Base-by-base conservation (phyloP, 2,888 invertebrate genomes). In the Achlya flavicornis region DNA sequence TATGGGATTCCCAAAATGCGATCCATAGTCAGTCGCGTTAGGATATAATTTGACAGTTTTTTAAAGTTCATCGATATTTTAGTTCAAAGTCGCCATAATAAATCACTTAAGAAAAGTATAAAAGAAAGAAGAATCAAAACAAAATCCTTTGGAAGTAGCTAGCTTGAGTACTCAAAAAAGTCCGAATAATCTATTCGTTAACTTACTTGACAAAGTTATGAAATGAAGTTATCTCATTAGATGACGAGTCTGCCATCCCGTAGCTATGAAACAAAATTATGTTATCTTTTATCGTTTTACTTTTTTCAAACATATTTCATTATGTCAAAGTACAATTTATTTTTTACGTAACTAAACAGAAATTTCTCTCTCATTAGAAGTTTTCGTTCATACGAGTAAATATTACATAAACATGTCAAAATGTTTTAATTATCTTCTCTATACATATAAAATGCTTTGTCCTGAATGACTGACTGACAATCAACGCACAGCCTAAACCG, bases 151-250 rank as follows among this genome's bases (percentile, higher is more conserved):
- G 19, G 11, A 70, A 69, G 68, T 66, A 69, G 10, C 41, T 41
- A 12, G 41, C 41, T 12, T 41, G 12, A 12, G 3, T 41, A 41
- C 3, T 53, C 1, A 62, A 66, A 65, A 65, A 16, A 63, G 61
- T 60, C 63, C 57, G 58, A 74, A 69, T 69, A 66, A 66, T 71
- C 66, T 74, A 71, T 68, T 69, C 63, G 41, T 70, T 64, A 59
- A 72, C 69, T 69, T 66, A 57, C 41, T 41, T 41, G 12, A 66
- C 70, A 63, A 72, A 72, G 61, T 69, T 66, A 61, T 53, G 62
- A 61, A 68, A 69, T 62, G 69, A 75, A 75, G 73, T 75, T 75
- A 72, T 75, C 75, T 75, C 72, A 73, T 75, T 75, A 75, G 62
- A 43, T 19, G 32, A 10, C 10, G 32, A n/a, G 46, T 60, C 38